phyloP scores from a whole-genome alignment of 2,113 vertebrate species.

The Ceuthmochares aereus region DNA sequence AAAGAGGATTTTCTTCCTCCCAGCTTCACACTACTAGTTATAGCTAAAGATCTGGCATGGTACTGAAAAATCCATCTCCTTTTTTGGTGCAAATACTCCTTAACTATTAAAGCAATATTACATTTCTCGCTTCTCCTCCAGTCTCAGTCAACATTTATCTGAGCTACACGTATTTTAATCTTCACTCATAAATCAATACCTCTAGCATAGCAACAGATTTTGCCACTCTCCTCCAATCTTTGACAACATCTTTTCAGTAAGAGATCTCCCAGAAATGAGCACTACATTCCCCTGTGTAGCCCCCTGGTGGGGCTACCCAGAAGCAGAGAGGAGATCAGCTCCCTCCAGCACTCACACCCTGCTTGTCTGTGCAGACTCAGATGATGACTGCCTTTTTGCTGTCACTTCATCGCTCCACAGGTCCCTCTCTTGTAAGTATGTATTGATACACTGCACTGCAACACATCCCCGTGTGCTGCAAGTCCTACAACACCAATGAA shows the following conservation, averaged over 20 bases:
- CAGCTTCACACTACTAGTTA: not conserved
- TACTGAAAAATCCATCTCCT: not conserved
- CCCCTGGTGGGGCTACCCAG: not conserved
- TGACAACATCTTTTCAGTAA: not conserved
- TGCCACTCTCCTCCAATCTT: not conserved
- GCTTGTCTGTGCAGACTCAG: not conserved
- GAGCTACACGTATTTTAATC: not conserved
- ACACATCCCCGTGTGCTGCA: not conserved
- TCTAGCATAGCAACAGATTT: not conserved
- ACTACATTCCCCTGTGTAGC: not conserved
- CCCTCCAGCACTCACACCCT: not conserved
- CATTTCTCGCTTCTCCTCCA: not conserved
- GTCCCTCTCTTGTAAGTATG: not conserved
- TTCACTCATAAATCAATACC: constrained; percentile 36
- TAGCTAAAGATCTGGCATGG: not conserved
- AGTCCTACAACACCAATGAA: not conserved
- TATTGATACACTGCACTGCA: not conserved
- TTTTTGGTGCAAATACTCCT: not conserved
- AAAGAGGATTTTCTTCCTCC: not conserved
- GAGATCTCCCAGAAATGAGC: not conserved
- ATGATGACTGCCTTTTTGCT: not conserved
- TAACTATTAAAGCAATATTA: not conserved
- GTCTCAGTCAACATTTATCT: constrained; percentile 8
- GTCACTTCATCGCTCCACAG: not conserved
- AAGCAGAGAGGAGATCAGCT: not conserved